Conservation (phyloP, 2,113 vertebrate species). For the Orientallactaga bullata region DNA sequence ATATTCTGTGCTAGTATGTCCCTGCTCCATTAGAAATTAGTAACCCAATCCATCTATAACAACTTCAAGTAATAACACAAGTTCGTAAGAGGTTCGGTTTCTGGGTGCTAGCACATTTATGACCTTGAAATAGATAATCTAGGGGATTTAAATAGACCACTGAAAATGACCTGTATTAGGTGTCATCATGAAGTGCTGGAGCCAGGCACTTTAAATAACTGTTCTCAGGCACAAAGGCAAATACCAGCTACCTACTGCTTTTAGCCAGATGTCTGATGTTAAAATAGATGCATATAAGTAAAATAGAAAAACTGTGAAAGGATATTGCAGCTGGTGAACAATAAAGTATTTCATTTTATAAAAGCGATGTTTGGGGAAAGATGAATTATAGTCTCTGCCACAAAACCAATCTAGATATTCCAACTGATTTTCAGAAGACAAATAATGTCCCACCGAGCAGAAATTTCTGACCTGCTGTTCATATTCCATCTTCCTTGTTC, state of each 20-base stretch:
- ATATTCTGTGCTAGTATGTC: conserved; percentile 40
- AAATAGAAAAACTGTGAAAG: conserved; percentile 36
- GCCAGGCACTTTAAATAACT: not conserved
- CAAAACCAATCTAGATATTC: not conserved
- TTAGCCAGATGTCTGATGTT: not conserved
- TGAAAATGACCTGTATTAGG: conserved; percentile 77
- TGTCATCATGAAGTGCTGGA: not conserved
- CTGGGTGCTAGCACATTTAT: conserved; percentile 85
- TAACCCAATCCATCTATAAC: conserved; percentile 78
- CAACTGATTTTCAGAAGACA: conserved; percentile 24
- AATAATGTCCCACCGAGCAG: not conserved
- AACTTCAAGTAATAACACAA: conserved; percentile 74
- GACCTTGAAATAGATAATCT: conserved; percentile 75
- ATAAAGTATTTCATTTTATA: conserved; percentile 24
- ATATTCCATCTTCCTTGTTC: not conserved
- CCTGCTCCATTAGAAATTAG: conserved; percentile 64
- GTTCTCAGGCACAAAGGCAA: conserved; percentile 23
- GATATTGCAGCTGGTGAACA: not conserved
- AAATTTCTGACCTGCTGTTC: not conserved
- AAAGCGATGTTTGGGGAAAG: conserved; percentile 25
- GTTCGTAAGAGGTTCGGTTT: conserved; percentile 79
- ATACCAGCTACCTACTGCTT: not conserved
- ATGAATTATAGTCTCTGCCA: not conserved
- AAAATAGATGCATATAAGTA: conserved; percentile 1
- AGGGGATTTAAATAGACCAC: conserved; percentile 71